These are phyloP conservation scores for Ditylenchus weischeri DNA, from an alignment of 2,888 invertebrate species.

Conservation along the genomic window DNA sequence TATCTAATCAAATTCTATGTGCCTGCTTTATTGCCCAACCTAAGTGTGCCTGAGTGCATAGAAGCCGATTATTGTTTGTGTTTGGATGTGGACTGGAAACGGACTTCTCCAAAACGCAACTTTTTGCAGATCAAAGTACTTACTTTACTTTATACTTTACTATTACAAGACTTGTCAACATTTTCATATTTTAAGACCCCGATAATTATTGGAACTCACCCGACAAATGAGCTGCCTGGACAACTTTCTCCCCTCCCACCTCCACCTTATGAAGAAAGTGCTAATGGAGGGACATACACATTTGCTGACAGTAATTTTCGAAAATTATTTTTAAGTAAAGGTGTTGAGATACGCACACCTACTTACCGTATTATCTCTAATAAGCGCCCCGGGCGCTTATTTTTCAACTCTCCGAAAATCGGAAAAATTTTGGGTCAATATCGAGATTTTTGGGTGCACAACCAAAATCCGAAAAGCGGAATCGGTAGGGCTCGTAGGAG, in stretches of 20 bases:
- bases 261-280: constrained; percentile 4
- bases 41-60: constrained; percentile 22
- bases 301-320: no score
- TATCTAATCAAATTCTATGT: constrained; percentile 31
- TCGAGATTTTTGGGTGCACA: no score
- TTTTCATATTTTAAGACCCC: neutral
- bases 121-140: constrained; percentile 4
- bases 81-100: constrained; percentile 2
- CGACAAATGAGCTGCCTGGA: neutral
- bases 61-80: constrained; percentile 6
- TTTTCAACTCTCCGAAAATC: no score
- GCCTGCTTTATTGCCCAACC: constrained; percentile 28
- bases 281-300: neutral
- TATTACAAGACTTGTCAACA: no score
- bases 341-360: no score
- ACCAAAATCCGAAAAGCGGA: no score
- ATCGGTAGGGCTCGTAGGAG: no score
- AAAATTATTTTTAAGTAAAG: no score
- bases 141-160: neutral
- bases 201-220: neutral
- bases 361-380: no score
- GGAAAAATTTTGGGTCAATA: no score
- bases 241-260: neutral
- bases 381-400: no score
- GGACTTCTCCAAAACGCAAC: no score